Conservation (phyloP, 2,113 vertebrate species). For the Abramis brama region DNA sequence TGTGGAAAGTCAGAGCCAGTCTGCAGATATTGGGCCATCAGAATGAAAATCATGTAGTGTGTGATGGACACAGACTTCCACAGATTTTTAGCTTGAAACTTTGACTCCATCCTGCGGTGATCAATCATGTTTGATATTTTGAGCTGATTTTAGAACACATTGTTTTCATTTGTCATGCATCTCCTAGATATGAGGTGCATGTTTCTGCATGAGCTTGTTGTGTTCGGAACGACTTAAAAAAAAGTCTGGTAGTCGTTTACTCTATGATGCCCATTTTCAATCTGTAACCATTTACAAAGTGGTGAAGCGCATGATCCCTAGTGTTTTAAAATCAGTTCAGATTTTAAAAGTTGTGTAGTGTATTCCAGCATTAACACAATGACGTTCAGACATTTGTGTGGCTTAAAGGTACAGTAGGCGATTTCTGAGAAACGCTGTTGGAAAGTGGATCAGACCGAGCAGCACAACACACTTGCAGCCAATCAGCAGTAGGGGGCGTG, state of each 20-base stretch:
- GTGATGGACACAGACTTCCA: neutral
- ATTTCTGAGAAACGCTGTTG: no score
- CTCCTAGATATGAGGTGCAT: no score
- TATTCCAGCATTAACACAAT: neutral
- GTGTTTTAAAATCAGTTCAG: neutral
- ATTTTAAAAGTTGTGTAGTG: neutral
- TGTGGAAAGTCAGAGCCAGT: neutral
- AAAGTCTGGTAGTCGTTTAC: neutral
- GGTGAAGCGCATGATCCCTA: neutral
- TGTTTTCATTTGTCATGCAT: neutral
- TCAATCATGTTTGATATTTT: neutral
- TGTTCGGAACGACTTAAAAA: no score
- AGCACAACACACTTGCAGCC: no score
- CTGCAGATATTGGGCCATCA: neutral
- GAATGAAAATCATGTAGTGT: neutral
- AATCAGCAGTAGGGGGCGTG: no score
- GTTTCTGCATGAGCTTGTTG: no score
- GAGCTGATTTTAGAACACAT: neutral
- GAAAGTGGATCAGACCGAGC: no score
- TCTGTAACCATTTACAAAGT: neutral
- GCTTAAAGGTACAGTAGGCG: no score
- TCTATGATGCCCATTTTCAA: neutral
- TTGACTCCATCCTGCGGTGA: neutral
- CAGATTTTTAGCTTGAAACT: neutral
- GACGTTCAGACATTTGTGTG: neutral